These are phyloP conservation scores for Bathynomus jamesi DNA, from an alignment of 1,140 invertebrate genomes.

Conservation along the genomic window DNA sequence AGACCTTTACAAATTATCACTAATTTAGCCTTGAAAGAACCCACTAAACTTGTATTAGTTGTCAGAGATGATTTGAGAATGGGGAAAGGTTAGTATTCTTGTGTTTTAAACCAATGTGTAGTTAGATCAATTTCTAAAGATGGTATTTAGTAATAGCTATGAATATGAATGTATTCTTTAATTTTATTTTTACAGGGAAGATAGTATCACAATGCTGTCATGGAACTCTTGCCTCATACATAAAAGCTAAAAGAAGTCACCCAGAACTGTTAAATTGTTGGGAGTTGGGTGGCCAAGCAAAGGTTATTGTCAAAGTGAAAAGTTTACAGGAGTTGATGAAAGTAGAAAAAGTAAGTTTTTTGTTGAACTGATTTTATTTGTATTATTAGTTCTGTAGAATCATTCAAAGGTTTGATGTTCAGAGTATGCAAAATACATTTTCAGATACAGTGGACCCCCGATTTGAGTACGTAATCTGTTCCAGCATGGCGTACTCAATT, in stretches of 20 bases:
- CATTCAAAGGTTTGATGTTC: too few relatives aligned
- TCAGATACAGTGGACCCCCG: too few relatives aligned
- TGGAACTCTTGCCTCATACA: slow-evolving; percentile 72
- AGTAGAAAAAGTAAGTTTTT: slow-evolving; percentile 54
- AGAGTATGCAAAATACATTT: too few relatives aligned
- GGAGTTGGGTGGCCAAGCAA: slow-evolving; percentile 69
- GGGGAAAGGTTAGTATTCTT: slow-evolving; percentile 61
- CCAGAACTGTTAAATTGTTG: slow-evolving; percentile 61
- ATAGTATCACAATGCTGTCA: slow-evolving; percentile 83
- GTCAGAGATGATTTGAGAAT: slow-evolving; percentile 85
- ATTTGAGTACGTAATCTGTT: too few relatives aligned
- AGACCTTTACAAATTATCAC: not conserved
- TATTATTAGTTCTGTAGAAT: slow-evolving; percentile 62
- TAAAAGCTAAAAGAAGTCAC: slow-evolving; percentile 54
- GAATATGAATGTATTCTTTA: not conserved
- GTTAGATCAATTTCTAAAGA: not conserved
- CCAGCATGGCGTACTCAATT: too few relatives aligned
- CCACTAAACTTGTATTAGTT: slow-evolving; percentile 68
- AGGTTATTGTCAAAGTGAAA: slow-evolving; percentile 64
- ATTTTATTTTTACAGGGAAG: slow-evolving; percentile 49
- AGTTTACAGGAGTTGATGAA: slow-evolving; percentile 48
- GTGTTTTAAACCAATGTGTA: not conserved
- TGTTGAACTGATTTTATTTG: slow-evolving; percentile 57
- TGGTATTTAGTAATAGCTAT: not conserved
- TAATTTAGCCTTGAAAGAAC: slow-evolving; percentile 10